A percentile compares a stretch with the other conserved stretches of the same genome.
Conservation (phyloP, 1,140 invertebrate genomes). For the Solen grandis region DNA sequence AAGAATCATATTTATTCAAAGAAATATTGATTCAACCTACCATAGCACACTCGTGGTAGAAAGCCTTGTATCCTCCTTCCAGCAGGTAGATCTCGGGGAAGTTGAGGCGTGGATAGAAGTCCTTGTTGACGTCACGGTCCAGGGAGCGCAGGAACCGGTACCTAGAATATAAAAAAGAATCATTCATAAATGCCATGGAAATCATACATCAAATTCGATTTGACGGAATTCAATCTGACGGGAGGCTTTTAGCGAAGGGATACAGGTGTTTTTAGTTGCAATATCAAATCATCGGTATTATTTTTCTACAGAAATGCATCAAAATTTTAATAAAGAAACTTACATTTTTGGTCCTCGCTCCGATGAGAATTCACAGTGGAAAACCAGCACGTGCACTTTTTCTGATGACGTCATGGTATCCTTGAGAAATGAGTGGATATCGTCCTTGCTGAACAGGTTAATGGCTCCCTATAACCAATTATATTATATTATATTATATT, state of each 20-base stretch:
- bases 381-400: slow-evolving; percentile 38
- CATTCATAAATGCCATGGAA: too few relatives aligned
- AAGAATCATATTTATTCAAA: too few relatives aligned
- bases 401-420: slow-evolving; percentile 64
- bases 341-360: slow-evolving; percentile 50
- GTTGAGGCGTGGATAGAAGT: slow-evolving; percentile 23
- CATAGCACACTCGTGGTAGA: too few relatives aligned
- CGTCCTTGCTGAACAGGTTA: slow-evolving; percentile 91
- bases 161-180: too few relatives aligned
- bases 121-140: slow-evolving; percentile 17
- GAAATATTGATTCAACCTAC: too few relatives aligned
- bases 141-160: slow-evolving; percentile 19
- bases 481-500: background rate
- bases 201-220: too few relatives aligned
- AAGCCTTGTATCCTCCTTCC: slow-evolving; percentile 29
- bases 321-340: too few relatives aligned
- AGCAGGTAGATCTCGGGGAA: slow-evolving; percentile 31
- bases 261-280: too few relatives aligned
- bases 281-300: too few relatives aligned
- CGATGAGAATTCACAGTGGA: slow-evolving; percentile 53
- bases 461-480: slow-evolving; percentile 84
- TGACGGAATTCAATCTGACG: too few relatives aligned
- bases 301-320: too few relatives aligned
- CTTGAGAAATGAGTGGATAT: slow-evolving; percentile 86
- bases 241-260: too few relatives aligned